These are phyloP conservation scores for Drosophila sucinea DNA, from an alignment of 1,140 invertebrate genomes.

Conservation along the genomic window DNA sequence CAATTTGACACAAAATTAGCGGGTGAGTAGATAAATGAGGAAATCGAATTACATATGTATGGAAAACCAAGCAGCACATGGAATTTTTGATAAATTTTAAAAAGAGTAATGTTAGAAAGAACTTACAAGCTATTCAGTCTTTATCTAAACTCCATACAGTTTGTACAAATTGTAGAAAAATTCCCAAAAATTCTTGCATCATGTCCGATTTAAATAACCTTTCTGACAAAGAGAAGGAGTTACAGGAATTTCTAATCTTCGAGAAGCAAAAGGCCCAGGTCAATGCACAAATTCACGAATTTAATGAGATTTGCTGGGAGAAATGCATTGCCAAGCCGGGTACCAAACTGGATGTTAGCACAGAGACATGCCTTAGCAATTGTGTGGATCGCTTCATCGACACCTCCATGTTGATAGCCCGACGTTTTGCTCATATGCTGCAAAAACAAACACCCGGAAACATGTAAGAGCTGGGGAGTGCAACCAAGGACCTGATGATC, in stretches of 20 bases:
- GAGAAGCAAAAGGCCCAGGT: conserved; percentile 95
- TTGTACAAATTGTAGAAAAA: conserved; percentile 31
- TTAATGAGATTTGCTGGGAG: conserved; percentile 97
- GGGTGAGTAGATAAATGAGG: not conserved
- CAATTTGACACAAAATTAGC: not conserved
- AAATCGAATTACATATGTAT: no score
- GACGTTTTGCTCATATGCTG: conserved; percentile 89
- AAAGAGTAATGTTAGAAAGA: not conserved
- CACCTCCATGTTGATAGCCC: conserved; percentile 92
- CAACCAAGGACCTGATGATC: no score
- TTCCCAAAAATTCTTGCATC: conserved; percentile 25
- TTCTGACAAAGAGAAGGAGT: conserved; percentile 86
- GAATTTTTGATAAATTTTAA: not conserved
- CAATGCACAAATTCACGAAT: conserved; percentile 94
- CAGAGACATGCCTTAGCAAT: conserved; percentile 95
- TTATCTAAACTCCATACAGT: conserved; percentile 67
- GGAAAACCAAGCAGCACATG: not conserved
- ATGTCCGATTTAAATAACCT: conserved; percentile 82
- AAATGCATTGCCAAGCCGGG: conserved; percentile 95
- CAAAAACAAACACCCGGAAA: conserved; percentile 60
- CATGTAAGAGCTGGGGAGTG: conserved; percentile 29
- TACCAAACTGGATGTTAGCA: conserved; percentile 92
- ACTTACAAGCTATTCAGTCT: conserved; percentile 2
- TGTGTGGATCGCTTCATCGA: conserved; percentile 98
- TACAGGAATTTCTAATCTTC: conserved; percentile 91